Base-by-base conservation (phyloP, 2,113 vertebrate genomes). In the Garra rufa region DNA sequence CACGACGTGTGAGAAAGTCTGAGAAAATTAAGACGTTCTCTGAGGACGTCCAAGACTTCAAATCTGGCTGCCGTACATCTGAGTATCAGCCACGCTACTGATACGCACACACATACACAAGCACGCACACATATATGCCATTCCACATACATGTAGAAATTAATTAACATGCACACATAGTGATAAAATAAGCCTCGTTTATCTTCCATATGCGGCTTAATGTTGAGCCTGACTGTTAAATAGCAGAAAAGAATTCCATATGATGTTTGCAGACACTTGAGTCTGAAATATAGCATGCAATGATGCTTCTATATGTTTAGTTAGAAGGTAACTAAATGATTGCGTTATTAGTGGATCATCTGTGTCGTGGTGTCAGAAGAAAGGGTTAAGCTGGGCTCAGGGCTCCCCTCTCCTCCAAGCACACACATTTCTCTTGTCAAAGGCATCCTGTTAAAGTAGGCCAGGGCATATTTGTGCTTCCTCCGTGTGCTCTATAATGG, bases 1-100 rank as follows among this genome's bases (percentile, higher is more conserved):
- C 93, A 92, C 91, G 91, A 91, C 91, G 92, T 81, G 92, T 92
- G 87, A 91, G 91, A 90, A 93, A 94, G 92, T 90, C 90, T 85
- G 88, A 75, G 57, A 81, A 80, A 86, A 78, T 74, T 73, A 73
- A 79, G 80, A 79, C 63, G 76, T 69, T 88, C 75, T 85, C 81
- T 28, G 81, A 85, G 87, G 83, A 88, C 48, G 73, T 81, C 81
- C 84, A 85, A 88, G 84, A 75, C 17, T 41, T 46, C 50, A 83
- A 52, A 74, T 59, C 73, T 77, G 79, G 67, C 83, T 74, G 83
- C 52, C 28, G 28, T 78, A 59, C 61, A 77, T 50, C 61, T 19
- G 30, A 82, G 48, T 44, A 41, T 67, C 65, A 55, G 59, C 77
- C 59, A 46, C 2, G 2, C 59, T 34, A 14, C 48, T n/a, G 61